phyloP scores from a whole-genome alignment of 2,797 vertebrate genomes.

The Aulostomus chinensis region DNA sequence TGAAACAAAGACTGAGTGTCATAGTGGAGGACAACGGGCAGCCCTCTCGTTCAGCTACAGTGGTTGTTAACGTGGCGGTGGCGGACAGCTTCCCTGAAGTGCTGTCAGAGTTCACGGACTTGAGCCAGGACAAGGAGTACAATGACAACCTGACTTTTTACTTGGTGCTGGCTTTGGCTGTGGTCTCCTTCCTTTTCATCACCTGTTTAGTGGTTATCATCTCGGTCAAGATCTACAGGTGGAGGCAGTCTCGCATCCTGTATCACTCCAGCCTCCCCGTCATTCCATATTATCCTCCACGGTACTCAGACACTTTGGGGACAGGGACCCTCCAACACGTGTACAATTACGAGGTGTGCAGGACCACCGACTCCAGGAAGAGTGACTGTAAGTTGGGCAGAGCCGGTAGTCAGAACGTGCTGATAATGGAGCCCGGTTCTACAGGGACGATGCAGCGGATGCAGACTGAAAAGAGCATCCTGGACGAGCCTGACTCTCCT shows the following conservation, averaged over 20 bases:
- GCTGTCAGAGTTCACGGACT: conserved; percentile 35
- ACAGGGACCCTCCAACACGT: no score
- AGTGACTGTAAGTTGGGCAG: no score
- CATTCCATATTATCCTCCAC: conserved; percentile 38
- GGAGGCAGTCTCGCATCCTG: conserved; percentile 35
- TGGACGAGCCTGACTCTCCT: no score
- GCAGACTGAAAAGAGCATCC: no score
- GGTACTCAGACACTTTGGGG: conserved; percentile 50
- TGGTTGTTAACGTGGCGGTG: conserved; percentile 52
- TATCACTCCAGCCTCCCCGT: conserved; percentile 41
- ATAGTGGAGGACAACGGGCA: conserved; percentile 42
- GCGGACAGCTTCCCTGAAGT: conserved; percentile 34
- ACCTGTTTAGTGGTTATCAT: conserved; percentile 28
- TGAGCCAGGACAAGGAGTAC: conserved; percentile 17
- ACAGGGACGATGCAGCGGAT: no score
- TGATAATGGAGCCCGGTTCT: no score
- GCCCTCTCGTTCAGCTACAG: conserved; percentile 49
- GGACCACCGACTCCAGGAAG: no score
- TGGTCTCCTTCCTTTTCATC: conserved; percentile 44
- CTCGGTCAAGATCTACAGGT: conserved; percentile 45
- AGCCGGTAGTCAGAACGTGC: no score
- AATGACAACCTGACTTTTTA: conserved; percentile 36
- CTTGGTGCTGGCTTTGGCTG: conserved; percentile 38
- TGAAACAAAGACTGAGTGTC: conserved; percentile 25
- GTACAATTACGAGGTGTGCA: no score